A percentile compares a stretch with the other conserved stretches of the same genome.
phyloP scores from a whole-genome alignment of 2,888 invertebrate genomes.

The Oasisia sp. region DNA sequence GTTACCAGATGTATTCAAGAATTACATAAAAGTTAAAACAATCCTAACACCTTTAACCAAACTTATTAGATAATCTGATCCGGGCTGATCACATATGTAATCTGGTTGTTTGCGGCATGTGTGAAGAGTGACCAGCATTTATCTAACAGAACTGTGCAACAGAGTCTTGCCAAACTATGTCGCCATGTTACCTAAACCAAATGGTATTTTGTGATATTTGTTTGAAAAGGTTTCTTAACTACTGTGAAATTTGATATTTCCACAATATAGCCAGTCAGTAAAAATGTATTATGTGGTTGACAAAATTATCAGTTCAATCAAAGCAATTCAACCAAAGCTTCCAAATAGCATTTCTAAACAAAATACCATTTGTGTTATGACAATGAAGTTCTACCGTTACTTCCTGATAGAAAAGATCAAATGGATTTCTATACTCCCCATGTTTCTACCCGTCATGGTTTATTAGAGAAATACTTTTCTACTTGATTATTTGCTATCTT shows the following conservation, averaged over 20 bases:
- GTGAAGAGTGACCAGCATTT: neutral
- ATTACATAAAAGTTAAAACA: neutral
- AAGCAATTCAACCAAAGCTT: neutral
- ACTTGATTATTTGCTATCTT: neutral
- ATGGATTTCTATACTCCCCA: neutral
- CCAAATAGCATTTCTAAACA: neutral
- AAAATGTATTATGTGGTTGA: neutral
- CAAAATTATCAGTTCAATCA: neutral
- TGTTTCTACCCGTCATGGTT: neutral
- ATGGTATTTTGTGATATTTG: neutral
- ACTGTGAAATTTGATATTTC: too few relatives aligned
- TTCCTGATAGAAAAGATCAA: neutral
- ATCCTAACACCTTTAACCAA: neutral
- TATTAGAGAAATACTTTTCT: neutral
- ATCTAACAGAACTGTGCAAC: neutral
- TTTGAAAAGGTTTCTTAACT: too few relatives aligned
- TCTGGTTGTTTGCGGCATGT: neutral
- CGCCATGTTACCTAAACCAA: neutral
- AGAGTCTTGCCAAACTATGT: neutral
- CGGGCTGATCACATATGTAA: neutral
- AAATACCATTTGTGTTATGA: neutral
- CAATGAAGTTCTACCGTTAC: neutral
- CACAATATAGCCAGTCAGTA: neutral
- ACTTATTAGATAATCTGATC: neutral
- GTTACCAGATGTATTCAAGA: neutral